Evolutionary conservation across 1,140 invertebrate species (phyloP), one percentile per base, ranked within the genome.

Genomic region (Arion vulgaris): DNA sequence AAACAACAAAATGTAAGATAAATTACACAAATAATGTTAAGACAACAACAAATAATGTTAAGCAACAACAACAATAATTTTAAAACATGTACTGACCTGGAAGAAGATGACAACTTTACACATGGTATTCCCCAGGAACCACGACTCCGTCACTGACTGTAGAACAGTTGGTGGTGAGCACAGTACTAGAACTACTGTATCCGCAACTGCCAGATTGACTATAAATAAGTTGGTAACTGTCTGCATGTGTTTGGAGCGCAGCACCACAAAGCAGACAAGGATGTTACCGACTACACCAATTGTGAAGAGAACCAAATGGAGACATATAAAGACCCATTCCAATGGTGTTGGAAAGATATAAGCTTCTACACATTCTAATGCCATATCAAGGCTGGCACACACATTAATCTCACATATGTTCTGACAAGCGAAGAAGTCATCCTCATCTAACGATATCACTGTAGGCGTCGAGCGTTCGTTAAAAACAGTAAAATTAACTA

Each of bases 201-300:
- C 97, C 0, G 97, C 97, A 0, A 97, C 93, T 0, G 97, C 97
- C 83, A 98, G 92, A 90, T 98, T 98, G n/a, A 97, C 96, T 85
- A 98, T 97, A 92, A 98, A 97, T 88, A 96, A 96, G 92, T 98
- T 98, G 1, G 97, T 98, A 13, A 97, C 96, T 89, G 96, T 97
- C 69, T 96, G 93, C 96, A 98, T 97, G 0, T 94, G 94, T 45
- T 95, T 95, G 89, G 97, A 97, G 36, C 95, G 93, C 85, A 96
- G 96, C 0, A 98, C 96, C 0, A 96, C 97, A 19, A 96, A 93
- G 88, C 96, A 96, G 0, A 98, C 97, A 19, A 98, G 92, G 11
- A 95, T 94, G 91, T 98, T 98, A 0, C 97, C 97, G 23, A 96
- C 91, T 26, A 97, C 93, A 1, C 96, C 96, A 34, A 95, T 92